Conservation (phyloP, 2,113 vertebrate species). For the Laticauda laticaudata region DNA sequence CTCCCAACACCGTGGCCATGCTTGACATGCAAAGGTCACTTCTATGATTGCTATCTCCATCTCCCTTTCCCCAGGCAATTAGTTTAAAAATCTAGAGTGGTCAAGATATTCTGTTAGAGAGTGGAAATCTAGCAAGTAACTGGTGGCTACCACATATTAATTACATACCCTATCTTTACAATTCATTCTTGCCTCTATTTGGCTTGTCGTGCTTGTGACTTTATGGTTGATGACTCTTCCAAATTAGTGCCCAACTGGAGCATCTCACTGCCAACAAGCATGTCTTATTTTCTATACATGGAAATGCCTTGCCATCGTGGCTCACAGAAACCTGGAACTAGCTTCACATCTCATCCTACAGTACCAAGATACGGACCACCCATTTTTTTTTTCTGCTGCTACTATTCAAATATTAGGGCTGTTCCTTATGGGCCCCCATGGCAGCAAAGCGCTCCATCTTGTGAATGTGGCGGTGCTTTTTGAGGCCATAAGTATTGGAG, state of each 20-base stretch:
- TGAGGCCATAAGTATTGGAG: constrained; percentile 69
- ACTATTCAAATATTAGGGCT: neutral
- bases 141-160: neutral
- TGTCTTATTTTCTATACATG: neutral
- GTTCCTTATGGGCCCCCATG: constrained; percentile 12
- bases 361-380: constrained; percentile 1
- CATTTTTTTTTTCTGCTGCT: neutral
- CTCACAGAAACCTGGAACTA: neutral
- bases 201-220: neutral
- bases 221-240: neutral
- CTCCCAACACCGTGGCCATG: no score
- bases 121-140: neutral
- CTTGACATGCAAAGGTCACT: neutral
- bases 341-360: neutral
- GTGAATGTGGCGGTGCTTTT: constrained; percentile 70
- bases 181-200: neutral
- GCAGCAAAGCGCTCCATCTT: constrained; percentile 52
- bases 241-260: neutral
- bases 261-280: neutral
- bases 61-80: neutral
- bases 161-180: neutral
- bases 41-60: neutral
- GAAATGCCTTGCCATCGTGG: neutral
- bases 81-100: neutral
- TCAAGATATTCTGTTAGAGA: neutral